phyloP scores from a whole-genome alignment of 2,888 invertebrate species.

The Smittia sp. region DNA sequence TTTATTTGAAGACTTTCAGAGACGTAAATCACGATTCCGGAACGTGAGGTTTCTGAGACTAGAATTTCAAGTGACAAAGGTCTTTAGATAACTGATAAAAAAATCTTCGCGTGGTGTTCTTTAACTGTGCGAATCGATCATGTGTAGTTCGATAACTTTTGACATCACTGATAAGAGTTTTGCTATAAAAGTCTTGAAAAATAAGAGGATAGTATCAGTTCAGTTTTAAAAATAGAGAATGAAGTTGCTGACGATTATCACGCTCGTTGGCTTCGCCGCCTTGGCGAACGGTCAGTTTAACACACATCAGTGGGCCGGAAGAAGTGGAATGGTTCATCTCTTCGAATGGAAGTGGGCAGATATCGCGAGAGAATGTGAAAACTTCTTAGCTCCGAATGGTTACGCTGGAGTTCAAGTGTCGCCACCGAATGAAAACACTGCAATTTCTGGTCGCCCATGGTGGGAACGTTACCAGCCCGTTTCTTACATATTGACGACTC shows the following conservation, averaged over 20 bases:
- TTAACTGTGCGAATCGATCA: too few relatives aligned
- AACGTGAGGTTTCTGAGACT: too few relatives aligned
- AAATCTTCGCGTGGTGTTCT: too few relatives aligned
- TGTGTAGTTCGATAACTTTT: too few relatives aligned
- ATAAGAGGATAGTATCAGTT: background rate
- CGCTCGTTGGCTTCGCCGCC: constrained; percentile 51
- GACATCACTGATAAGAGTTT: too few relatives aligned
- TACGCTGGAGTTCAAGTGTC: constrained; percentile 75
- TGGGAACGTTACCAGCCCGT: constrained; percentile 77
- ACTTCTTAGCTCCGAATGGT: constrained; percentile 69
- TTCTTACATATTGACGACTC: constrained; percentile 70
- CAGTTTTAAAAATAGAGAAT: background rate
- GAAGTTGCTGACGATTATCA: background rate
- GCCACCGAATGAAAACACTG: constrained; percentile 70
- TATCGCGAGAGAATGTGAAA: constrained; percentile 76
- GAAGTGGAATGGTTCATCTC: constrained; percentile 66
- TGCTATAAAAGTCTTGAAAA: background rate
- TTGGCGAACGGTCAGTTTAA: constrained; percentile 43
- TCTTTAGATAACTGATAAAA: too few relatives aligned
- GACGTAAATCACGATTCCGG: too few relatives aligned
- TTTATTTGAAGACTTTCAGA: too few relatives aligned
- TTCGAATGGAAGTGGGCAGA: constrained; percentile 81
- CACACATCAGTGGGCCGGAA: constrained; percentile 54
- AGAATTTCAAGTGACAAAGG: too few relatives aligned
- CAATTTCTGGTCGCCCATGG: constrained; percentile 55